These are phyloP conservation scores for Arctopsyche grandis DNA, from an alignment of 1,140 invertebrate genomes.

Conservation along the genomic window DNA sequence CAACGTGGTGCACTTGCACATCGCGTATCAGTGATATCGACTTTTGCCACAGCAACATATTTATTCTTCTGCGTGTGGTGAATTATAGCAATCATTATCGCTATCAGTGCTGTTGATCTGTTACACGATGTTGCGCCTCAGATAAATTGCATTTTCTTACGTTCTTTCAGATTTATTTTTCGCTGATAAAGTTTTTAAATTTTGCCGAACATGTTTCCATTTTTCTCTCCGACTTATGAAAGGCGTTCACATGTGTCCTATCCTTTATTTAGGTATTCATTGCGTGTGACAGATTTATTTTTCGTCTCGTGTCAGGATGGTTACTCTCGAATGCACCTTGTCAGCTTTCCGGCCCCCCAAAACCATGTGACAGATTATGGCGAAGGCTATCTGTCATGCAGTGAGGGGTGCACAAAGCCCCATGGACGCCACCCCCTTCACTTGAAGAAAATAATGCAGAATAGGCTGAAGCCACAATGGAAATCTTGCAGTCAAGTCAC, in stretches of 20 bases:
- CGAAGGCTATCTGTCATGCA: slow-evolving; percentile 29
- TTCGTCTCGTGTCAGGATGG: slow-evolving; percentile 10
- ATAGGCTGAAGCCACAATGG: neutral
- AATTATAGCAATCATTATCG: slow-evolving; percentile 25
- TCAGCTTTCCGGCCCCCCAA: slow-evolving; percentile 3
- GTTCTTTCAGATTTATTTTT: no score
- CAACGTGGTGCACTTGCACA: slow-evolving; percentile 11
- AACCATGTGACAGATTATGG: slow-evolving; percentile 14
- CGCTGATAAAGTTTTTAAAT: no score
- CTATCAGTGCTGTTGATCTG: slow-evolving; percentile 18
- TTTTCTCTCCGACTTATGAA: neutral
- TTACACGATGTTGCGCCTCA: neutral
- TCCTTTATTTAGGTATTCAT: slow-evolving; percentile 20
- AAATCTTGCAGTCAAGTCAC: no score
- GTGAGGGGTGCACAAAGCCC: neutral
- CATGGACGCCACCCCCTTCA: neutral
- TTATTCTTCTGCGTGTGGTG: neutral
- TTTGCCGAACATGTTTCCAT: no score
- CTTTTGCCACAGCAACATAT: neutral
- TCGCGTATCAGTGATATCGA: slow-evolving; percentile 6
- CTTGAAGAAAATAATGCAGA: neutral
- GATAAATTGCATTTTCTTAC: neutral
- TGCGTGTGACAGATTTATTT: slow-evolving; percentile 16
- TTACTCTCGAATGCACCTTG: slow-evolving; percentile 22
- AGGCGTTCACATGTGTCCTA: neutral